These are phyloP conservation scores for Theropithecus gelada DNA, from an alignment of 2,113 vertebrate genomes.

Conservation along the genomic window DNA sequence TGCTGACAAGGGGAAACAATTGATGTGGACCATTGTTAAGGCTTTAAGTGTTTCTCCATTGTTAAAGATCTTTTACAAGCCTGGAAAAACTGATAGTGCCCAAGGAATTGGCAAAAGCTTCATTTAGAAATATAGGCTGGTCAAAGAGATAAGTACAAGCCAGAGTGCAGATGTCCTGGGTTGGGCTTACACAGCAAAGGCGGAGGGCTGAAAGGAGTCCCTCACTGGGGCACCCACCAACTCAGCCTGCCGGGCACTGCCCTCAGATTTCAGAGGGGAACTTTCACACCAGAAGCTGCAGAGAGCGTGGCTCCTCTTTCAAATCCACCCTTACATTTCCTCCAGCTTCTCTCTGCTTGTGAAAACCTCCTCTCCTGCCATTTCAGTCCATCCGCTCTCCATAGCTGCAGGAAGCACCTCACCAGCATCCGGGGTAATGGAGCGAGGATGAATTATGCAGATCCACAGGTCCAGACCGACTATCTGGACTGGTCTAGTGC, in stretches of 20 bases:
- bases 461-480: neutral
- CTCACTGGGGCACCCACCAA: accelerated
- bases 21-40: slow-evolving; percentile 74
- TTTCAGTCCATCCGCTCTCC: neutral
- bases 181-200: neutral
- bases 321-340: neutral
- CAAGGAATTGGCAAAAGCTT: slow-evolving; percentile 69
- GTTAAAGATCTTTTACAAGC: slow-evolving; percentile 80
- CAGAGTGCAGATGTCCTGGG: neutral
- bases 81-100: slow-evolving; percentile 59
- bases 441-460: neutral
- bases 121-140: slow-evolving; percentile 69
- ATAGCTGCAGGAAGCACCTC: neutral
- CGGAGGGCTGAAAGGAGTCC: neutral
- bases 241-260: accelerated
- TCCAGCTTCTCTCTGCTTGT: neutral
- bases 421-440: neutral
- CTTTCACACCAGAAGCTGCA: neutral
- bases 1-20: slow-evolving; percentile 73
- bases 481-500: neutral
- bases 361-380: neutral
- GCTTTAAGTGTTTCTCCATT: slow-evolving; percentile 74
- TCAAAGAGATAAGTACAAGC: slow-evolving; percentile 52
- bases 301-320: neutral
- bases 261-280: neutral